Base-by-base conservation (phyloP, 2,888 invertebrate genomes). In the Hydroisotoma schaefferi region DNA sequence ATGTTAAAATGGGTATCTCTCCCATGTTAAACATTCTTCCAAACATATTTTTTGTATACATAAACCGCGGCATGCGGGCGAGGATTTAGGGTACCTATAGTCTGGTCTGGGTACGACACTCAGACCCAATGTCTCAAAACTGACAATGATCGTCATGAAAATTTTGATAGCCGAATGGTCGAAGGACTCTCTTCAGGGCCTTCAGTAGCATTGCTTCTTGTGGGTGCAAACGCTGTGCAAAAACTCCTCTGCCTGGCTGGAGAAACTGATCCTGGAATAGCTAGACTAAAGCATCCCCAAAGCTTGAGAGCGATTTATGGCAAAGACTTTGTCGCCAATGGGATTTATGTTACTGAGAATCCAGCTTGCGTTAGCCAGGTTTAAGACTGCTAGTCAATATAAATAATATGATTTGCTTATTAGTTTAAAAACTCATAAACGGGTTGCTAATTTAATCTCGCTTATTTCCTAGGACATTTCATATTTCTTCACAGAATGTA, bases 191-290 rank as follows among this genome's bases (percentile, higher is more conserved):
- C 83, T 26, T 85, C 85, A 44, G 87, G 87, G 18, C 81, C 85
- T 15, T 80, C 88, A 1, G 78, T 87, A 73, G 87, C 85, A 0
- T 73, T 90, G 73, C 87, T 90, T 76, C 74, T 92, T 54, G 83
- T 90, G 49, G 88, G 87, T 1, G 84, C 84, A 70, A 81, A 87
- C 76, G 85, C 85, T 6, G 79, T 88, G 4, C 74, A 78, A 20
- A 78, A 77, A 49, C 85, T 85, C 81, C 73, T 78, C 18, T 80
- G 83, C 68, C 73, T 83, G 28, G 76, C 87, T 57, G 88, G 88
- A 10, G 61, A 61, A 27, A 38, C 55, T 37, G 85, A 87, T 76
- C 83, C 85, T 2, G 65, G 75, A 0, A 81, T 81, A 70, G 86
- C 86, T 12, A 80, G 81, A 61, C 74, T 75, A 40, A 75, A 75